phyloP scores from a whole-genome alignment of 2,888 invertebrate genomes.

The Mystacides longicornis region DNA sequence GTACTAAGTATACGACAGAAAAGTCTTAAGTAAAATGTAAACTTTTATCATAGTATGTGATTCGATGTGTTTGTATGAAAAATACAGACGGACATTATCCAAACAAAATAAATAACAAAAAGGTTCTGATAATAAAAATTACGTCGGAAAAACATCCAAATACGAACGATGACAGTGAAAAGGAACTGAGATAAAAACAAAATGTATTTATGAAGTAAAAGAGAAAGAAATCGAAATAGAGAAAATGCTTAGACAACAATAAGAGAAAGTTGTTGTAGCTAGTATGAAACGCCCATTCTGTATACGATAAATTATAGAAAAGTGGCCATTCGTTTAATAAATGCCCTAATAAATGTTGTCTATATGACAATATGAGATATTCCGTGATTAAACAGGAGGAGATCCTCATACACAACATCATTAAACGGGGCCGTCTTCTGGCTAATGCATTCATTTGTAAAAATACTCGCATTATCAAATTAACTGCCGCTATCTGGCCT shows the following conservation, averaged over 20 bases:
- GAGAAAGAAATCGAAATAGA: background rate
- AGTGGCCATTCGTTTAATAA: conserved; percentile 7
- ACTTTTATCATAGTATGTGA: too few species aligned
- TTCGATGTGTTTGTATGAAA: too few species aligned
- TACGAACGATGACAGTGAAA: background rate
- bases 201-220: background rate
- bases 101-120: too few species aligned
- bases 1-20: too few species aligned
- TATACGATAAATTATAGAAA: conserved; percentile 5
- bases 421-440: too few species aligned
- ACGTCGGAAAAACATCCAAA: too few species aligned
- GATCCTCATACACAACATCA: background rate
- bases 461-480: too few species aligned
- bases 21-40: too few species aligned
- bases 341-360: conserved; percentile 11
- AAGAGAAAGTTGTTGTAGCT: background rate
- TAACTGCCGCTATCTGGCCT: too few species aligned
- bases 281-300: background rate
- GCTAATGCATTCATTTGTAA: too few species aligned
- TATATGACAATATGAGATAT: conserved; percentile 4
- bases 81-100: too few species aligned
- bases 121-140: too few species aligned
- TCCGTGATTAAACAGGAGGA: conserved; percentile 2
- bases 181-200: background rate
- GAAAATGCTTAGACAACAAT: background rate